Conservation (phyloP, 2,888 invertebrate species). For the Portevinia maculata region DNA sequence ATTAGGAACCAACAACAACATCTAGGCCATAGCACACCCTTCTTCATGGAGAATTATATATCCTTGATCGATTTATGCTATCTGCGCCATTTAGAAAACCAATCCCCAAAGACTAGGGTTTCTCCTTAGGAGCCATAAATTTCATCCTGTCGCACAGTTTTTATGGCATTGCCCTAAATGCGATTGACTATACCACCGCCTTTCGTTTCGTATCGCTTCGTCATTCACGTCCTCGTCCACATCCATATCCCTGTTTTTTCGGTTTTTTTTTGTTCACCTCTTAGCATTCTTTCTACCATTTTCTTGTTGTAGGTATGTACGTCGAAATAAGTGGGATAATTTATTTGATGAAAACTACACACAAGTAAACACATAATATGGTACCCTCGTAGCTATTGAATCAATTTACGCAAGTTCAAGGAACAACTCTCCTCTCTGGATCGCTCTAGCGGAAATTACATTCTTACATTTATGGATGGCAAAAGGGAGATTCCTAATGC, state of each 20-base stretch:
- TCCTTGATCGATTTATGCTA: constrained; percentile 56
- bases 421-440: constrained; percentile 9
- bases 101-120: constrained; percentile 57
- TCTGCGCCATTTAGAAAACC: constrained; percentile 67
- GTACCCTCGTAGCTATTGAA: background rate
- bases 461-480: constrained; percentile 31
- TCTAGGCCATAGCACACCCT: constrained; percentile 55
- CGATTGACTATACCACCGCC: constrained; percentile 52
- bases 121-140: constrained; percentile 60
- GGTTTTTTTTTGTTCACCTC: background rate
- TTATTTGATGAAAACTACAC: constrained; percentile 45
- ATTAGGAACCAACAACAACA: constrained; percentile 5
- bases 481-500: constrained; percentile 20
- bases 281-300: background rate
- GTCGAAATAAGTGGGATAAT: constrained; percentile 44
- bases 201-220: constrained; percentile 7
- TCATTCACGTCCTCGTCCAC: no score
- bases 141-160: constrained; percentile 69
- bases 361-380: background rate
- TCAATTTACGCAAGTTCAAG: constrained; percentile 12
- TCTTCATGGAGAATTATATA: constrained; percentile 30
- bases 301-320: constrained; percentile 12
- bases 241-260: constrained; percentile 2
- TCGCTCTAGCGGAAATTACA: constrained; percentile 58
- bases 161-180: constrained; percentile 71